These are phyloP conservation scores for Lanistes nyassanus DNA, from an alignment of 1,140 invertebrate species.

Conservation along the genomic window DNA sequence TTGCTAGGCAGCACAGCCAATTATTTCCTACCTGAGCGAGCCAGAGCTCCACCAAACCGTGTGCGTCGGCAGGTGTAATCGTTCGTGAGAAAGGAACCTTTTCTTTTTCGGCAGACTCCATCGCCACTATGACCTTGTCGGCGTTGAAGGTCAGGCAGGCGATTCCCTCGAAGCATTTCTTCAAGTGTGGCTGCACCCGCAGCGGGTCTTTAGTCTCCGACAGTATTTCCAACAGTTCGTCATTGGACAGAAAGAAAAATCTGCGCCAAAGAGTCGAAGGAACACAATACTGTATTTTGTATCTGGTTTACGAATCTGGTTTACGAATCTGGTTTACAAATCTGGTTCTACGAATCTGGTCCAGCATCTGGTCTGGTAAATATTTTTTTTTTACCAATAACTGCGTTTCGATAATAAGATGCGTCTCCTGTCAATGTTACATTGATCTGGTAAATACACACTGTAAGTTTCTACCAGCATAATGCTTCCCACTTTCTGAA, in stretches of 20 bases:
- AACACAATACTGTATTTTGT: no score
- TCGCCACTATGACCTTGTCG: conserved; percentile 83
- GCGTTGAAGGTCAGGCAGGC: conserved; percentile 70
- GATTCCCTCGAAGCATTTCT: conserved; percentile 75
- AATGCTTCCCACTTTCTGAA: no score
- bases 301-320: no score
- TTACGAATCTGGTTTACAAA: no score
- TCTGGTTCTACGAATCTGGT: no score
- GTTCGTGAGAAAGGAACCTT: conserved; percentile 80
- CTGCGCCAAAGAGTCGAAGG: conserved; percentile 40
- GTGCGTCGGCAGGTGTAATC: conserved; percentile 87
- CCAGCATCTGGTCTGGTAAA: no score
- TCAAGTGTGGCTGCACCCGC: conserved; percentile 67
- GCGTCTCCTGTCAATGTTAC: no score
- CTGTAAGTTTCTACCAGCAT: no score
- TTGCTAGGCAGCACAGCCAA: no score
- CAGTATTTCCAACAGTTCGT: conserved; percentile 70
- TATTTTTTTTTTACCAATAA: no score
- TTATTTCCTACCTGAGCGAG: conserved; percentile 56
- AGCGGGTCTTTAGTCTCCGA: conserved; percentile 70
- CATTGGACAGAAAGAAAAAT: conserved; percentile 73
- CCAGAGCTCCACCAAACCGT: conserved; percentile 67
- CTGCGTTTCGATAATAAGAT: no score
- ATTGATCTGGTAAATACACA: no score
- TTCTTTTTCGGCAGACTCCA: conserved; percentile 90